These are phyloP conservation scores for Merops nubicus DNA, from an alignment of 2,113 vertebrate species.

Conservation along the genomic window DNA sequence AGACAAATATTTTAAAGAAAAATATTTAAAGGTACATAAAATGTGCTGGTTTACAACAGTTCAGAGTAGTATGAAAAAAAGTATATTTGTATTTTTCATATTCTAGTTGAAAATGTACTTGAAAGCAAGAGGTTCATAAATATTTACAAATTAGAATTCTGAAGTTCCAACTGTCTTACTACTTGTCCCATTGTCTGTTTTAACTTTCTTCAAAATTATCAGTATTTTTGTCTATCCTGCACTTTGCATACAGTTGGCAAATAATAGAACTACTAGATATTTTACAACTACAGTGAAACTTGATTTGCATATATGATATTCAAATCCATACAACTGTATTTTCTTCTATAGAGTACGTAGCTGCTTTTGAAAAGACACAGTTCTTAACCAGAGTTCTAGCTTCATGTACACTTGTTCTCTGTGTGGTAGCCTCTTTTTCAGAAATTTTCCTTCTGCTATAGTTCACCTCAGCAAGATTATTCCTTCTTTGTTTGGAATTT, in stretches of 20 bases:
- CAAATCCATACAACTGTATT: background rate
- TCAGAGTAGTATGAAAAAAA: background rate
- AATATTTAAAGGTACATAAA: background rate
- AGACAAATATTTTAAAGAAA: background rate
- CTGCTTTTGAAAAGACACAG: background rate
- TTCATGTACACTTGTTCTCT: background rate
- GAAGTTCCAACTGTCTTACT: background rate
- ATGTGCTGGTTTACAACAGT: rapidly evolving
- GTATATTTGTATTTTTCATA: background rate
- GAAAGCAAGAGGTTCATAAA: background rate
- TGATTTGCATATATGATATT: background rate
- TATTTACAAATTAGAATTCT: background rate
- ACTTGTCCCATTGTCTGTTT: background rate
- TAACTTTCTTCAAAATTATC: background rate
- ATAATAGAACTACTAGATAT: background rate
- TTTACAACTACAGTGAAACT: background rate
- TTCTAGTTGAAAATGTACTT: background rate
- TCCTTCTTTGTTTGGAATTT: background rate
- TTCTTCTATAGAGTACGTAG: background rate
- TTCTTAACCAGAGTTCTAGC: background rate
- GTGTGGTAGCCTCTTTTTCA: background rate
- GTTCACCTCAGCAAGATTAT: background rate
- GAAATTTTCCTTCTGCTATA: background rate
- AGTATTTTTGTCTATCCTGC: background rate
- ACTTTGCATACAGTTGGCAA: background rate